These are phyloP conservation scores for Pedionomus torquatus DNA, from an alignment of 2,113 vertebrate genomes.

Conservation along the genomic window DNA sequence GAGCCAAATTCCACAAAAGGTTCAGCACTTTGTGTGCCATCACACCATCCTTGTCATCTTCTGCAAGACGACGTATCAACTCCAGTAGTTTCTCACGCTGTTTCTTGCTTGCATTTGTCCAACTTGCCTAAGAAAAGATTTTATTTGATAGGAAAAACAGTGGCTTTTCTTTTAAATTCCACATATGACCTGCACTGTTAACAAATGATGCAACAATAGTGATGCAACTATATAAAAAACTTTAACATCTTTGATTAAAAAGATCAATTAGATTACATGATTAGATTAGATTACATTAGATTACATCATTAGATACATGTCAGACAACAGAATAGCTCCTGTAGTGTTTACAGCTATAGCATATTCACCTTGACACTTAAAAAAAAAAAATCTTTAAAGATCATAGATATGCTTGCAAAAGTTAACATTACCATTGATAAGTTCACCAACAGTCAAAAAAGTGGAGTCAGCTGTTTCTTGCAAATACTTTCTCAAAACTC, in stretches of 20 bases:
- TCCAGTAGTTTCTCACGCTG: constrained; percentile 98
- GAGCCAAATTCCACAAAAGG: constrained; percentile 97
- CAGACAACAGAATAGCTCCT: neutral
- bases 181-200: neutral
- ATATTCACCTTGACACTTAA: neutral
- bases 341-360: neutral
- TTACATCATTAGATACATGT: neutral
- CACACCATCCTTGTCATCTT: constrained; percentile 98
- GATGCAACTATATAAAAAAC: neutral
- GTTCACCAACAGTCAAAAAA: neutral
- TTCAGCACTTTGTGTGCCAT: constrained; percentile 99
- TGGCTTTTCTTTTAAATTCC: neutral
- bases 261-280: neutral
- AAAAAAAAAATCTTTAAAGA: neutral
- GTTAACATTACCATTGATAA: neutral
- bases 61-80: constrained; percentile 94
- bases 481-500: neutral
- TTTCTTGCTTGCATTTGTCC: constrained; percentile 99
- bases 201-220: neutral
- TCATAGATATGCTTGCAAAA: neutral
- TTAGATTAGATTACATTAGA: too few relatives aligned
- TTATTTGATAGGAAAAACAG: neutral
- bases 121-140: constrained; percentile 86
- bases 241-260: neutral
- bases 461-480: neutral